Evolutionary conservation across 2,797 vertebrate species (phyloP), one percentile per base, ranked within the genome.

Genomic region (Sebastes miniatus): DNA sequence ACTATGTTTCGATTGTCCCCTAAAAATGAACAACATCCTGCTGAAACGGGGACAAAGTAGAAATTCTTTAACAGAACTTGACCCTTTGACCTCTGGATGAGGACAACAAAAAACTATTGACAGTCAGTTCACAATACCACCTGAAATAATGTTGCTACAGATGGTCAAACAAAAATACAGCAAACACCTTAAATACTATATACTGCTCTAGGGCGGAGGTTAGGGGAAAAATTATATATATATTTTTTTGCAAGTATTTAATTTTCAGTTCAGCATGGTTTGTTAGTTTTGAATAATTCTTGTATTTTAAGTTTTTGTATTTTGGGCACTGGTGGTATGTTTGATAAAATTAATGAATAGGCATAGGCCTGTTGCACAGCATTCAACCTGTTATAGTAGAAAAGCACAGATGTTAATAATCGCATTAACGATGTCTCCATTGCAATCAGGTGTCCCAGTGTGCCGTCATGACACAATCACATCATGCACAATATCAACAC

Each of bases 121-220:
- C 5, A 1, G 0, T 47, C 52, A 4, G 1, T 32, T 10, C 8
- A 31, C 18, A 57, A 2, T 13, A 25, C 5, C 0, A 25, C 6
- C 0, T 0, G 22, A 57, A 25, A 25, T 57, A 6, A 18, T 52
- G 13, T 25, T 27, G 56, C 22, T 25, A 27, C 22, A 6, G 56
- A 25, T 58, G 11, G 24, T 4, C 22, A 6, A 24, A 24, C 11
- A 56, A 24, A 56, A 22, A 56, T 22, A 56, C 13, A 56, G 52
- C 9, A 12, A 56, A 13, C 22, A 6, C n/a, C n/a, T 24, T 22
- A 56, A 56, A 56, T 56, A 18, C 16, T 8, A 16, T 43, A 9
- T 12, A 56, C 4, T 56, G 4, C 11, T 24, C 2, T 0, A 0
- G 5, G 8, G 6, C 0, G 3, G 32, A 22, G 8, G 31, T 2